phyloP scores from a whole-genome alignment of 2,797 vertebrate species.

The Staurois parvus region DNA sequence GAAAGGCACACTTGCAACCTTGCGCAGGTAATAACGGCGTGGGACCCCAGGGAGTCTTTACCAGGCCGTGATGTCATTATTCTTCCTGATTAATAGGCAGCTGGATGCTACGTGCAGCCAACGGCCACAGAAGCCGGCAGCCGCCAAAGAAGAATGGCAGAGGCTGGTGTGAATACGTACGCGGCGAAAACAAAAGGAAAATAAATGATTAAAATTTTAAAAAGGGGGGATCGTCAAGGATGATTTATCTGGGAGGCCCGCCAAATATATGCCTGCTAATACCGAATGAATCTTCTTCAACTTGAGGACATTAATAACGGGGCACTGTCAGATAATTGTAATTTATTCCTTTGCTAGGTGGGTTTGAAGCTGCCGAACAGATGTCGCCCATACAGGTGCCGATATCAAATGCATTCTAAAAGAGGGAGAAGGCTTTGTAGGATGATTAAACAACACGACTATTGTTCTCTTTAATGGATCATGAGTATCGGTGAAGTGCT shows the following conservation, averaged over 20 bases:
- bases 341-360: conserved; percentile 82
- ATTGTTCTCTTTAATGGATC: conserved; percentile 13
- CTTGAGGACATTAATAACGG: conserved; percentile 76
- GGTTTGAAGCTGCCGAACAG: conserved; percentile 76
- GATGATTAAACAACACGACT: conserved; percentile 25
- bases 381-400: conserved; percentile 77
- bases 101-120: conserved; percentile 65
- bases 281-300: conserved; percentile 78
- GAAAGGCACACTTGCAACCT: conserved; percentile 67
- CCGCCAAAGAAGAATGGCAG: conserved; percentile 2
- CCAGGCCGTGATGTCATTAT: conserved; percentile 67
- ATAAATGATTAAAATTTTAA: conserved; percentile 52
- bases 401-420: conserved; percentile 72
- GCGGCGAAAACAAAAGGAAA: conserved; percentile 19
- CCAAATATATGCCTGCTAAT: conserved; percentile 70
- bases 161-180: conserved; percentile 13
- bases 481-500: neutral
- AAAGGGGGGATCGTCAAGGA: conserved; percentile 29
- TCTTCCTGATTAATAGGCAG: conserved; percentile 73
- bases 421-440: conserved; percentile 19
- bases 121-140: conserved; percentile 39
- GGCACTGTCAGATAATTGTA: conserved; percentile 75
- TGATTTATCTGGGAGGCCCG: conserved; percentile 68
- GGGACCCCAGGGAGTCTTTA: conserved; percentile 72
- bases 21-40: conserved; percentile 74